Conservation (phyloP, 2,113 vertebrate species). For the Prionailurus viverrinus region DNA sequence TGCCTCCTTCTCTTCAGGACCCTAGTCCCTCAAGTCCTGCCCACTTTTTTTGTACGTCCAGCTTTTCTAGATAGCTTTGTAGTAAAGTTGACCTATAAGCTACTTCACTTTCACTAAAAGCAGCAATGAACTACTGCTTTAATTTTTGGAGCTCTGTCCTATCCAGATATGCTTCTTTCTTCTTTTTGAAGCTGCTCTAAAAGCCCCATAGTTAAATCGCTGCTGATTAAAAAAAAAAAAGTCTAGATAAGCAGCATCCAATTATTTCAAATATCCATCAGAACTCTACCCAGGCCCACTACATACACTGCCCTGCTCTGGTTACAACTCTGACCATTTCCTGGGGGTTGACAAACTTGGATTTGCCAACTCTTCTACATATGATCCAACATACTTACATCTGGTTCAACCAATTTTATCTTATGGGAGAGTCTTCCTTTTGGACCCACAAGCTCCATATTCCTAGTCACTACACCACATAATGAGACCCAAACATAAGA, state of each 20-base stretch:
- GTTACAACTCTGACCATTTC: neutral
- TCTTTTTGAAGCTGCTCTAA: constrained; percentile 24
- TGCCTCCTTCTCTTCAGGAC: neutral
- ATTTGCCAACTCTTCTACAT: neutral
- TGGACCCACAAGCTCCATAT: neutral
- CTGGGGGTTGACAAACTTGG: neutral
- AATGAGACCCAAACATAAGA: neutral
- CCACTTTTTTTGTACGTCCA: neutral
- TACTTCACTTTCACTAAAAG: constrained; percentile 8
- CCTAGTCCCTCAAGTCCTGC: neutral
- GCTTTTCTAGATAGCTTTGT: neutral
- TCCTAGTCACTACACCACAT: neutral
- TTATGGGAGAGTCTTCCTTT: neutral
- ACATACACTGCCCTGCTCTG: neutral
- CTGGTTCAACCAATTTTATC: neutral
- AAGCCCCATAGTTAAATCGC: constrained; percentile 11
- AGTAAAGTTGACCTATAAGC: neutral
- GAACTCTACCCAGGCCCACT: neutral
- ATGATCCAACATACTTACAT: neutral
- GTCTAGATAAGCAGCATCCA: neutral
- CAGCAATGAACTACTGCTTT: constrained; percentile 36
- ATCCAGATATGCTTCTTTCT: neutral
- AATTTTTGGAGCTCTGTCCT: neutral
- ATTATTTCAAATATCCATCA: neutral
- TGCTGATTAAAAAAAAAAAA: neutral